Percentiles rank a stretch among this genome's conserved stretches.
These are phyloP conservation scores for Carassius auratus DNA, from an alignment of 2,113 vertebrate genomes.

Conservation along the genomic window DNA sequence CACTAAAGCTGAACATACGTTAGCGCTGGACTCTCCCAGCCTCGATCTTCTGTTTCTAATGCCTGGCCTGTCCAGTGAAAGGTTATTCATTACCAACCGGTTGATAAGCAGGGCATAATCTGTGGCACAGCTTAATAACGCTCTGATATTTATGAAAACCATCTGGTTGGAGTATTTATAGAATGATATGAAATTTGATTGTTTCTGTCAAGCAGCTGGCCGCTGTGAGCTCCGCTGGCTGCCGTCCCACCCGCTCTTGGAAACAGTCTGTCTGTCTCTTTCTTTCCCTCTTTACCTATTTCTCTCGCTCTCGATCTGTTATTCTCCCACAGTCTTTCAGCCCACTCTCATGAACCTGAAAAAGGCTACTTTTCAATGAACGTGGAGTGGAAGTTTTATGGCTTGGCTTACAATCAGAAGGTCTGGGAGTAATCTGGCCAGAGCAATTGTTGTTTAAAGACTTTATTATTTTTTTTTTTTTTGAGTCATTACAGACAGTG, in stretches of 20 bases:
- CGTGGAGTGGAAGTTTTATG: slow-evolving; percentile 39
- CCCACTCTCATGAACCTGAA: slow-evolving; percentile 32
- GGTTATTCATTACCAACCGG: slow-evolving; percentile 56
- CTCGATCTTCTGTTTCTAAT: slow-evolving; percentile 39
- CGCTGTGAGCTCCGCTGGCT: slow-evolving; percentile 73
- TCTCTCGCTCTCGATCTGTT: slow-evolving; percentile 58
- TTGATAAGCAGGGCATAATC: slow-evolving; percentile 68
- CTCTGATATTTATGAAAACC: slow-evolving; percentile 72
- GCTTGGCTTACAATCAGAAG: slow-evolving; percentile 23
- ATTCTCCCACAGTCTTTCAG: slow-evolving; percentile 2
- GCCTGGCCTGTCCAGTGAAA: slow-evolving; percentile 40
- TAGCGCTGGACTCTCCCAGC: slow-evolving; percentile 28
- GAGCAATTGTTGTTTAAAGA: slow-evolving; percentile 28
- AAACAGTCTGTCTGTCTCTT: slow-evolving; percentile 45
- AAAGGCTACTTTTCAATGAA: slow-evolving; percentile 33
- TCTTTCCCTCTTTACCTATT: slow-evolving; percentile 19
- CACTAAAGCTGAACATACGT: slow-evolving; percentile 56
- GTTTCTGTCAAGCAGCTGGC: slow-evolving; percentile 79
- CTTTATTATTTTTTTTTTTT: background rate
- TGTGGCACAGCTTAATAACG: slow-evolving; percentile 67
- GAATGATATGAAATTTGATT: slow-evolving; percentile 78
- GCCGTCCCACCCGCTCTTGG: slow-evolving; percentile 63
- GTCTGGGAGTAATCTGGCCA: slow-evolving; percentile 47
- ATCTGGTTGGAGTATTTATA: slow-evolving; percentile 77
- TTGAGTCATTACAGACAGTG: slow-evolving; percentile 33